Evolutionary conservation across 2,113 vertebrate species (phyloP).

Genomic region (Sebastes schlegelii): DNA sequence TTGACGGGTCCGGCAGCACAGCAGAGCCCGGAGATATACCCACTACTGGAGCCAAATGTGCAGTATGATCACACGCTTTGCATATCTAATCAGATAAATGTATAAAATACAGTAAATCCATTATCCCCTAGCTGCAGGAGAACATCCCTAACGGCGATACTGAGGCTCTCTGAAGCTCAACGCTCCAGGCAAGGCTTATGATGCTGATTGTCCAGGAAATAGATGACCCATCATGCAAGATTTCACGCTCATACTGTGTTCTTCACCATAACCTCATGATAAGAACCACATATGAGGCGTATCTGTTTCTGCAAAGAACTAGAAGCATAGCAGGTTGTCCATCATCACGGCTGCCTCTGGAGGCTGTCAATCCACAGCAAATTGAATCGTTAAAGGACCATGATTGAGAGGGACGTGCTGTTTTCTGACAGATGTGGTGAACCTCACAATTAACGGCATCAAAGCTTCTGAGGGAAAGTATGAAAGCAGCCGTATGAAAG

Average conservation of each 20-base stretch:
- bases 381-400: slow-evolving; percentile 51
- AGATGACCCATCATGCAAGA: slow-evolving; percentile 15
- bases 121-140: slow-evolving; percentile 36
- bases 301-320: slow-evolving; percentile 19
- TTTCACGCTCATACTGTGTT: slow-evolving; percentile 8
- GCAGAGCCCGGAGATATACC: slow-evolving; percentile 21
- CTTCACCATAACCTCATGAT: background rate
- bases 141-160: slow-evolving; percentile 19
- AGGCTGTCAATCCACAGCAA: slow-evolving; percentile 39
- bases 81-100: slow-evolving; percentile 63
- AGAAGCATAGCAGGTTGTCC: slow-evolving; percentile 21
- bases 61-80: slow-evolving; percentile 44
- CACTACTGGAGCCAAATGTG: slow-evolving; percentile 27
- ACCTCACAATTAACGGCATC: slow-evolving; percentile 6
- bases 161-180: slow-evolving; percentile 29
- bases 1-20: background rate
- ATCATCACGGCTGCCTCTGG: slow-evolving; percentile 28
- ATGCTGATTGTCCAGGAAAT: slow-evolving; percentile 40
- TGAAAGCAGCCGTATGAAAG: slow-evolving; percentile 5
- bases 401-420: slow-evolving; percentile 36
- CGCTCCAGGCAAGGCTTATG: slow-evolving; percentile 39
- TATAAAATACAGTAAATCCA: slow-evolving; percentile 33
- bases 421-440: slow-evolving; percentile 35
- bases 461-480: background rate
- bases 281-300: slow-evolving; percentile 6